Percentiles rank a stretch among this genome's conserved stretches.
Evolutionary conservation across 2,888 invertebrate genomes (phyloP).

Genomic region (Cynaeus angustus): DNA sequence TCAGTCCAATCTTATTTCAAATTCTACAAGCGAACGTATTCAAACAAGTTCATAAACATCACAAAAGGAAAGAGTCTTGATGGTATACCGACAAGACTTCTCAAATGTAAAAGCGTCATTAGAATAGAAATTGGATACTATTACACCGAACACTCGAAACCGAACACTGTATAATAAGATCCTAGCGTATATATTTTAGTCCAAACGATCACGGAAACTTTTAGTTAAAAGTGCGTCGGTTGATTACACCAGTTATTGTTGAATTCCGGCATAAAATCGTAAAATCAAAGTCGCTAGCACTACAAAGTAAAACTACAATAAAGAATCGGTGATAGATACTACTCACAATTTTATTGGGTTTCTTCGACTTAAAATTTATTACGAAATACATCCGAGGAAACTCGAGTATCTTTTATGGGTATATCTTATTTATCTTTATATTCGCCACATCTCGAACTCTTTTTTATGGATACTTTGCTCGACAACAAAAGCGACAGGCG

Average conservation of each 20-base stretch:
- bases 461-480: constrained; percentile 32
- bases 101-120: constrained; percentile 34
- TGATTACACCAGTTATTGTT: neutral
- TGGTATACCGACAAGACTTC: constrained; percentile 25
- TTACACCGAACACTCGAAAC: constrained; percentile 10
- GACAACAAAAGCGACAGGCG: constrained; percentile 27
- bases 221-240: neutral
- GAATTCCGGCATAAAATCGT: constrained; percentile 46
- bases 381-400: constrained; percentile 54
- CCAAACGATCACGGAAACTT: constrained; percentile 1
- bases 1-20: neutral
- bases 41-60: constrained; percentile 28
- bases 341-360: constrained; percentile 61
- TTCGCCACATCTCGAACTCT: constrained; percentile 32
- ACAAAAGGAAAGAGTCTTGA: constrained; percentile 31
- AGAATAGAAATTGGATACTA: constrained; percentile 36
- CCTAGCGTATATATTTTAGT: constrained; percentile 12
- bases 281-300: constrained; percentile 56
- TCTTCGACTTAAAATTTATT: constrained; percentile 59
- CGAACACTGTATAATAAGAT: constrained; percentile 14
- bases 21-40: constrained; percentile 18
- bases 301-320: constrained; percentile 62
- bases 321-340: constrained; percentile 57
- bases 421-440: constrained; percentile 43
- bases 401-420: constrained; percentile 39